Evolutionary conservation across 1,140 invertebrate genomes (phyloP).

Genomic region (Zaprionus ornatus): DNA sequence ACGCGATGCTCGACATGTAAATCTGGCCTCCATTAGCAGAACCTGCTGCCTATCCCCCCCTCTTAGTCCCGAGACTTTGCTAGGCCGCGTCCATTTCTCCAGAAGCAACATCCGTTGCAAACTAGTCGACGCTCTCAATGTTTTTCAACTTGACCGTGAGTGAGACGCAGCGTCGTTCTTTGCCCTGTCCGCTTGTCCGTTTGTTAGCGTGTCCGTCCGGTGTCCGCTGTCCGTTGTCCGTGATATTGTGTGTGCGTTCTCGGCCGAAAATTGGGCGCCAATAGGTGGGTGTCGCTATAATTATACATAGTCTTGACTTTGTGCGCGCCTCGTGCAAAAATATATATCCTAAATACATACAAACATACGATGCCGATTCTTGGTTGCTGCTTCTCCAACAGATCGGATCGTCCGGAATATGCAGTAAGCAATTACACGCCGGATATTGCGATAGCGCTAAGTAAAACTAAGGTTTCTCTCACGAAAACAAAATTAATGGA

Average conservation of each 20-base stretch:
- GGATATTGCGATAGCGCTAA: background rate
- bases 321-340: constrained; percentile 79
- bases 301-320: constrained; percentile 78
- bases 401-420: constrained; percentile 27
- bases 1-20: constrained; percentile 36
- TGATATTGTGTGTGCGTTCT: constrained; percentile 56
- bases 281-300: constrained; percentile 82
- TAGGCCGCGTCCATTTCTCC: constrained; percentile 25
- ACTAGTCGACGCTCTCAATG: constrained; percentile 61
- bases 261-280: constrained; percentile 68
- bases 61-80: background rate
- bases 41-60: background rate
- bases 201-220: background rate
- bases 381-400: constrained; percentile 1
- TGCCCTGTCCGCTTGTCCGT: constrained; percentile 34
- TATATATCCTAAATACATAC: constrained; percentile 45
- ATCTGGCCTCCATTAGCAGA: constrained; percentile 57
- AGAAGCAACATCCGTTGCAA: constrained; percentile 57
- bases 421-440: constrained; percentile 12
- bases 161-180: constrained; percentile 19
- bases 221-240: constrained; percentile 21
- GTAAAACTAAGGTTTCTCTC: background rate
- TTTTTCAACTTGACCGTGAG: constrained; percentile 81
- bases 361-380: background rate
- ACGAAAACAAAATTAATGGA: background rate